These are phyloP conservation scores for Nymphalis polychloros DNA, from an alignment of 2,888 invertebrate species.

Conservation along the genomic window DNA sequence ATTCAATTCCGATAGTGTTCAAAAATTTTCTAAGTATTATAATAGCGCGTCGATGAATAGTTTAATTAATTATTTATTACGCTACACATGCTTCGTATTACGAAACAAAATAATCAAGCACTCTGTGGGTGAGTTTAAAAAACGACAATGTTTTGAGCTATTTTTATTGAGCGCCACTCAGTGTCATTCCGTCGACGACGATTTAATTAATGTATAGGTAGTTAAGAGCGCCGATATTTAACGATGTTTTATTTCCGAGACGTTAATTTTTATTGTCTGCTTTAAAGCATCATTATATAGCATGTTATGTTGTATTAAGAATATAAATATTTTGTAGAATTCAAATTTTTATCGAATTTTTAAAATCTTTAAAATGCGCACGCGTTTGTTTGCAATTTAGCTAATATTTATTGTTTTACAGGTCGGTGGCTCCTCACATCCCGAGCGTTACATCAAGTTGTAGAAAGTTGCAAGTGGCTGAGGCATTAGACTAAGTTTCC, in stretches of 20 bases:
- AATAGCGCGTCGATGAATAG: slow-evolving; percentile 3
- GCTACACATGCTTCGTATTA: background rate
- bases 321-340: slow-evolving; percentile 39
- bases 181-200: slow-evolving; percentile 25
- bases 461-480: slow-evolving; percentile 58
- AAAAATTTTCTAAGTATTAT: slow-evolving; percentile 13
- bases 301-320: slow-evolving; percentile 37
- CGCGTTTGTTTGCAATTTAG: background rate
- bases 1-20: slow-evolving; percentile 21
- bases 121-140: slow-evolving; percentile 18
- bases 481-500: slow-evolving; percentile 51
- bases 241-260: slow-evolving; percentile 63
- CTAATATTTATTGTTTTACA: slow-evolving; percentile 19
- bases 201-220: slow-evolving; percentile 58
- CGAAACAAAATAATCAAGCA: slow-evolving; percentile 19
- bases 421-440: slow-evolving; percentile 15
- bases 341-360: too few relatives aligned
- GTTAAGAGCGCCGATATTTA: slow-evolving; percentile 57
- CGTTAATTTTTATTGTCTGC: slow-evolving; percentile 63
- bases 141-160: slow-evolving; percentile 32
- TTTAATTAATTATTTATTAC: slow-evolving; percentile 8
- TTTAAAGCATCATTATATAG: slow-evolving; percentile 53
- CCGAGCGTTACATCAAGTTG: slow-evolving; percentile 27
- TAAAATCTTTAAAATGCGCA: too few relatives aligned
- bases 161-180: slow-evolving; percentile 37